These are phyloP conservation scores for Adelosebastes latens DNA, from an alignment of 2,797 vertebrate species.

Conservation along the genomic window DNA sequence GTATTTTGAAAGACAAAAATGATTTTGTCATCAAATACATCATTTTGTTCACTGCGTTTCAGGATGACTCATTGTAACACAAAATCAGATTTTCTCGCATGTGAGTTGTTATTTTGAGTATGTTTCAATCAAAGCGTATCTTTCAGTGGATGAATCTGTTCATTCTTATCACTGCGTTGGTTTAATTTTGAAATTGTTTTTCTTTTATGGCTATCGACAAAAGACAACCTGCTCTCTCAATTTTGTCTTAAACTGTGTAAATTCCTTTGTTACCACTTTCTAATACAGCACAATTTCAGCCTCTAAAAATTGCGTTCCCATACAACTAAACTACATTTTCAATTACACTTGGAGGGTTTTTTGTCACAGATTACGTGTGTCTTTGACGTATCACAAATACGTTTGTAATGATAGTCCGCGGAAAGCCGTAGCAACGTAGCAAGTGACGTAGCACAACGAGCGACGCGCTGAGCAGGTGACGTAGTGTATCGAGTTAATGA, in stretches of 20 bases:
- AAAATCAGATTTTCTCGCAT: neutral
- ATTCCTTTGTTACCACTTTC: neutral
- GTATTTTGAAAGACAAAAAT: conserved; percentile 1
- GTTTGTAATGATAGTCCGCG: no score
- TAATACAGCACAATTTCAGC: neutral
- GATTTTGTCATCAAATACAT: neutral
- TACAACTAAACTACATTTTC: no score
- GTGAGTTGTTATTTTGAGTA: neutral
- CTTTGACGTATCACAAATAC: no score
- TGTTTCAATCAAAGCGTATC: neutral
- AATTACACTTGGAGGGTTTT: no score
- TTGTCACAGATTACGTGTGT: no score
- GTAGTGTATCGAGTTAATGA: no score
- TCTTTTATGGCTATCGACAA: neutral
- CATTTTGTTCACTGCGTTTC: neutral
- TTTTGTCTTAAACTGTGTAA: neutral
- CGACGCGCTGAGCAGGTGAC: no score
- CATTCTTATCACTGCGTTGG: neutral
- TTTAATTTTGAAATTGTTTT: neutral
- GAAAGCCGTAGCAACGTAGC: no score
- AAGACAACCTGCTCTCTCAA: neutral
- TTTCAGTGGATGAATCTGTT: neutral
- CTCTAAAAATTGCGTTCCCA: no score
- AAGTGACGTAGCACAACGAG: no score
- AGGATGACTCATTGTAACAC: neutral